phyloP scores from a whole-genome alignment of 2,888 invertebrate genomes.

The Podabrus alpinus region DNA sequence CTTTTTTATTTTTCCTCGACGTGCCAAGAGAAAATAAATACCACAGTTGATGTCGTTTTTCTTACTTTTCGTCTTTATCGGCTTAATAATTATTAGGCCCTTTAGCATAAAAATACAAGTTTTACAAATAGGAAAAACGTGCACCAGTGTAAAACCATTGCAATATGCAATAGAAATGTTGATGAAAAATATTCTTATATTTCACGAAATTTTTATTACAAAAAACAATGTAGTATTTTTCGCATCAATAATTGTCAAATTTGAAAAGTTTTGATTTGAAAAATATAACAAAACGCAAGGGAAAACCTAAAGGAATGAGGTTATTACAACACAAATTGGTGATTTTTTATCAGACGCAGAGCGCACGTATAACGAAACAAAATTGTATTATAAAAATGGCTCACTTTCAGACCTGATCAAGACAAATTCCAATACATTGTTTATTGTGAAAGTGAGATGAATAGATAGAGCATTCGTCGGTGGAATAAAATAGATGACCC shows the following conservation, averaged over 20 bases:
- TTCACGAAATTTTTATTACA: background rate
- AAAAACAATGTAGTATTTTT: background rate
- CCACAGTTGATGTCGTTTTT: conserved; percentile 37
- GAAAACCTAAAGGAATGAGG: conserved; percentile 19
- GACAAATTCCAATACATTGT: conserved; percentile 54
- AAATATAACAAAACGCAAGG: conserved; percentile 5
- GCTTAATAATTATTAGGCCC: conserved; percentile 9
- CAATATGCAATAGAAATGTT: background rate
- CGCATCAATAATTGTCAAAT: background rate
- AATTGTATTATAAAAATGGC: conserved; percentile 49
- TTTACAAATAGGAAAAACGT: background rate
- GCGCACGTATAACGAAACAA: conserved; percentile 42
- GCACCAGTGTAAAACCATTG: background rate
- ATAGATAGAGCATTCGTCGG: conserved; percentile 25
- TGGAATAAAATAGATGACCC: conserved; percentile 30
- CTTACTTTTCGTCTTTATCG: conserved; percentile 34
- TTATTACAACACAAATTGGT: conserved; percentile 44
- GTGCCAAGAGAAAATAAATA: conserved; percentile 27
- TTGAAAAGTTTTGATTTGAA: background rate
- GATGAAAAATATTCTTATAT: background rate
- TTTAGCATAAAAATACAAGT: background rate
- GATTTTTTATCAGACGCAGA: conserved; percentile 45
- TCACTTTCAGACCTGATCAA: conserved; percentile 49
- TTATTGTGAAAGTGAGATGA: conserved; percentile 45
- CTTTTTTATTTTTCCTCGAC: conserved; percentile 33